Evolutionary conservation across 1,140 invertebrate species (phyloP).

Genomic region (Magallana angulata): DNA sequence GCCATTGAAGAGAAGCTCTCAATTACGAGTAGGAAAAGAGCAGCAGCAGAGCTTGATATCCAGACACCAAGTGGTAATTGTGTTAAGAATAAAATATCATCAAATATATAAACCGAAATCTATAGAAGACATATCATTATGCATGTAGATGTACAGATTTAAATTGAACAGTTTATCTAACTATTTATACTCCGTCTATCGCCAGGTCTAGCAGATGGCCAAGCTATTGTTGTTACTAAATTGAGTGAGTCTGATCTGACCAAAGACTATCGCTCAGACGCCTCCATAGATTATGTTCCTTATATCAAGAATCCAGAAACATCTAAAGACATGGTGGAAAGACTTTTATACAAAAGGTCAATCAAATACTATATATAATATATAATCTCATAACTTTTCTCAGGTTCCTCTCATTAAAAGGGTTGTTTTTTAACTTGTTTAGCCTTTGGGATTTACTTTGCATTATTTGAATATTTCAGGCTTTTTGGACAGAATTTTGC

Average conservation of each 20-base stretch:
- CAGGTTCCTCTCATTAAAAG: too few species aligned
- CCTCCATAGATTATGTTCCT: constrained; percentile 55
- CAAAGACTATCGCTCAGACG: constrained; percentile 52
- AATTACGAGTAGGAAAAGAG: not conserved
- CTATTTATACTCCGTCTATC: too few species aligned
- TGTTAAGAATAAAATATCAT: not conserved
- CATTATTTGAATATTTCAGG: constrained; percentile 23
- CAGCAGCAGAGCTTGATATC: constrained; percentile 31
- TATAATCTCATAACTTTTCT: too few species aligned
- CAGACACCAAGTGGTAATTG: constrained; percentile 6
- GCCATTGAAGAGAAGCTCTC: constrained; percentile 33
- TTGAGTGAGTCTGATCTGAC: constrained; percentile 51
- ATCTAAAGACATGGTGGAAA: constrained; percentile 53
- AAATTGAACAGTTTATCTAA: too few species aligned
- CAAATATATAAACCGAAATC: too few species aligned
- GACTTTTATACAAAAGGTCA: constrained; percentile 50
- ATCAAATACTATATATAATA: not conserved
- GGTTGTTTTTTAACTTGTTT: too few species aligned
- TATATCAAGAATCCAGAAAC: constrained; percentile 54
- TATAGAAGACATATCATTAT: too few species aligned
- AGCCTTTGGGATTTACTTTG: not conserved
- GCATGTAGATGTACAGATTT: too few species aligned
- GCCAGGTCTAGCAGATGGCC: constrained; percentile 54
- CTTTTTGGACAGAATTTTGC: constrained; percentile 31
- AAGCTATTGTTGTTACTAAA: constrained; percentile 48